Percentiles rank a stretch among this genome's conserved stretches.
Evolutionary conservation across 2,797 vertebrate species (phyloP).

Genomic region (Pseudopleuronectes americanus): DNA sequence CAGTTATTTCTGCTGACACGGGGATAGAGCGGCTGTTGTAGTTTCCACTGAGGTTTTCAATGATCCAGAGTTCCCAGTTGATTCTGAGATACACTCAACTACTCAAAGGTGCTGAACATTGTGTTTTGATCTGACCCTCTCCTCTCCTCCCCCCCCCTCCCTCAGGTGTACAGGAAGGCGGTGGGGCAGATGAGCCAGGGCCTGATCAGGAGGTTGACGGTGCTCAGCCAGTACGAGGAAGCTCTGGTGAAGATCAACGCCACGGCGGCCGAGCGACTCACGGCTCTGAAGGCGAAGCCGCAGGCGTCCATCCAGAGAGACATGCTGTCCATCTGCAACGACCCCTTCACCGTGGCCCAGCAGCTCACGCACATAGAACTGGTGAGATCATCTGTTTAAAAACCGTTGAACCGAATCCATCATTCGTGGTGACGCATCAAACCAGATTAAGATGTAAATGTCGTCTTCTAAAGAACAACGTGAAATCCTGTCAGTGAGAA

Average conservation of each 20-base stretch:
- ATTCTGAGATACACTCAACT: no score
- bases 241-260: slow-evolving; percentile 90
- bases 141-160: no score
- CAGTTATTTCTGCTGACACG: no score
- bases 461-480: slow-evolving; percentile 4
- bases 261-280: slow-evolving; percentile 86
- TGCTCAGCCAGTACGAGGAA: slow-evolving; percentile 93
- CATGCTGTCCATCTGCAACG: slow-evolving; percentile 90
- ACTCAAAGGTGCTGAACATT: no score
- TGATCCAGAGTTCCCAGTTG: no score
- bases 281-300: slow-evolving; percentile 89
- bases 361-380: slow-evolving; percentile 97
- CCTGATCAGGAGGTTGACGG: slow-evolving; percentile 89
- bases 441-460: slow-evolving; percentile 18
- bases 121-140: background rate
- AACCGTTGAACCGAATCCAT: background rate
- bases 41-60: no score
- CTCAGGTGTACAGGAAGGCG: slow-evolving; percentile 89
- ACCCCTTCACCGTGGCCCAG: slow-evolving; percentile 93
- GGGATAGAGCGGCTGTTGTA: no score
- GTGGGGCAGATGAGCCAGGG: slow-evolving; percentile 90
- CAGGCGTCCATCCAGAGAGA: slow-evolving; percentile 91
- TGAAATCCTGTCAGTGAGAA: background rate
- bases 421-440: slow-evolving; percentile 1
- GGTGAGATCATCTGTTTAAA: slow-evolving; percentile 75